phyloP scores from a whole-genome alignment of 2,797 vertebrate species.

The Hemitrygon akajei region DNA sequence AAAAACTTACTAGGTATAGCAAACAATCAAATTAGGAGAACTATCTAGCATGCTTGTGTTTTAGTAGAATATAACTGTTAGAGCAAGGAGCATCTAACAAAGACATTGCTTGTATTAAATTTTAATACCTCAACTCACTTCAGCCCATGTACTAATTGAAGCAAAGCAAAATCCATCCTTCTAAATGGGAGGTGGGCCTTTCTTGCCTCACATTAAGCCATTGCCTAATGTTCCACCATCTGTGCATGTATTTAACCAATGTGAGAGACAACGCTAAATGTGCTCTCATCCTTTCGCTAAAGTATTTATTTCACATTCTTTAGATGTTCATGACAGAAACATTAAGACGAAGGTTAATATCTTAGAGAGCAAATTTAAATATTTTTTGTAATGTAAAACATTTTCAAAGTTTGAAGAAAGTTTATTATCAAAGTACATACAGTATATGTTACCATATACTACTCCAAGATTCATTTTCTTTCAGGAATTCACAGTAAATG shows the following conservation, averaged over 20 bases:
- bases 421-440: too few species aligned
- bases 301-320: not conserved
- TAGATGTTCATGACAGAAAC: not conserved
- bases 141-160: not conserved
- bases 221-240: not conserved
- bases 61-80: not conserved
- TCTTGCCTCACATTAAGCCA: not conserved
- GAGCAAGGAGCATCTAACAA: not conserved
- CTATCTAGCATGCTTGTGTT: not conserved
- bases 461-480: too few species aligned
- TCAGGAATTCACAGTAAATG: too few species aligned
- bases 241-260: not conserved
- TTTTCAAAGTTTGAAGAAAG: not conserved
- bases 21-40: not conserved
- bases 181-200: not conserved
- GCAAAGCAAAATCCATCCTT: not conserved
- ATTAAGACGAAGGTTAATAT: not conserved
- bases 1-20: not conserved
- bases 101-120: not conserved
- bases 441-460: too few species aligned
- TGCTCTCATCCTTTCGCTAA: not conserved
- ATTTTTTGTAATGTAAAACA: not conserved
- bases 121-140: not conserved
- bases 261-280: not conserved
- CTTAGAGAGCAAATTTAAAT: not conserved